Evolutionary conservation across 2,113 vertebrate species (phyloP), one percentile per base, ranked within the genome.

Genomic region (Pachycephala philippinensis): DNA sequence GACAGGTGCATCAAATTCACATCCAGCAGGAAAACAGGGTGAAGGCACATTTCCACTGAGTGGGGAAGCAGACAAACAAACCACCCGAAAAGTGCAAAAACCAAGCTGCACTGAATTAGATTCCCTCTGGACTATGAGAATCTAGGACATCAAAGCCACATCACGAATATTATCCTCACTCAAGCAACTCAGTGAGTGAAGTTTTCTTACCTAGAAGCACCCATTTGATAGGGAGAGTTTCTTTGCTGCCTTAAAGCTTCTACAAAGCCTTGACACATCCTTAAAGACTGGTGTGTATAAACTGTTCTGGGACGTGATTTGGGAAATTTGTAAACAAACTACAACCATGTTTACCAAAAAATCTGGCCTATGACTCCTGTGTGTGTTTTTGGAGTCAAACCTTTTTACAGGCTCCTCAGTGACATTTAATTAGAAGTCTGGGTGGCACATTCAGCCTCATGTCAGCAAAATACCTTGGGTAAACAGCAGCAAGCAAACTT

Each of bases 401-500:
- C 3, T 83, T 77, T 65, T 50, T 15, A n/a, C 37, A 37, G 52
- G 12, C 14, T 90, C 65, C 42, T 83, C 52, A 7, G 59, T 87
- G 88, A 80, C 66, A 95, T 94, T 94, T 84, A 90, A 92, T 89
- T 96, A 90, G 57, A 78, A 95, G 45, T 23, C 78, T 84, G 52
- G 7, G 60, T 57, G 71, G 68, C 66, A 68, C 42, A 31, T 71
- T 54, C 71, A 89, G 57, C 45, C 59, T 79, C 63, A 24, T 61
- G 81, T 69, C 88, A 95, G 85, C 57, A 80, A 92, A 92, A 93
- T 50, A 66, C 45, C 60, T 76, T 89, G 53, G 37, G 80, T 95
- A 95, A 96, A 92, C 92, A 90, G 60, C 59, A 82, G 74, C 47
- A 94, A 97, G 95, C 84, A 96, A 97, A 94, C 92, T 66, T 49